Evolutionary conservation across 2,888 invertebrate genomes (phyloP), one percentile per base, ranked within the genome.

Genomic region (Pandemis heparana): DNA sequence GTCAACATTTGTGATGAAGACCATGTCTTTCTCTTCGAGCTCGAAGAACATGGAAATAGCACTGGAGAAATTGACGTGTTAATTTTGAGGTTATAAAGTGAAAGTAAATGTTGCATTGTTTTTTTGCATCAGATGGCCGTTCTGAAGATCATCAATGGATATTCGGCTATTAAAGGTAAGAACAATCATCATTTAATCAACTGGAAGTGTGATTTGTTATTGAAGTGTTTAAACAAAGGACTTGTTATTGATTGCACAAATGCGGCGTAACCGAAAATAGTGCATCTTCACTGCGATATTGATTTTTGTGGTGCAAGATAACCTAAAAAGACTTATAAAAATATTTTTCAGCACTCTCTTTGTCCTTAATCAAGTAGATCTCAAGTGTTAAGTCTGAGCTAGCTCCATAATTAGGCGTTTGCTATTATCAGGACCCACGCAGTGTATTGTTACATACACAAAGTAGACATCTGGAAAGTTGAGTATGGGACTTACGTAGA

Each of bases 11-110:
- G 97, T 98, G 90, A 99, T 99, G 96, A 99, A 99, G 16, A 97
- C 96, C 89, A 98, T 95, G 95, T 99, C 99, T 92, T 98, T 98
- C 83, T 98, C 97, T 70, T 97, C 97, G 75, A 99, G 96, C 92
- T 99, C 99, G 89, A 99, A 99, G 97, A 95, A 99, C 98, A 99
- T 98, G 83, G 99, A 99, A 91, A 99, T 99, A 87, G 99, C 99
- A 86, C 99, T 99, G 91, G 38, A 77, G 75, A 78, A 53, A 77
- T 77, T 23, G 75, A 59, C 65, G 71, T 48, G 23, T 73, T 69
- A 48, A 46, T 43, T 75, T 63, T 64, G 10, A 41, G 56, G 43
- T 64, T 70, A 38, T 18, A 38, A 66, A n/a, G 59, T 53, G 7
- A 73, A 10, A 8, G 60, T 79, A 61, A 74, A 38, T 16, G 38